A percentile compares a stretch with the other conserved stretches of the same genome.
phyloP scores from a whole-genome alignment of 2,113 vertebrate species.

The Notothenia rossii region DNA sequence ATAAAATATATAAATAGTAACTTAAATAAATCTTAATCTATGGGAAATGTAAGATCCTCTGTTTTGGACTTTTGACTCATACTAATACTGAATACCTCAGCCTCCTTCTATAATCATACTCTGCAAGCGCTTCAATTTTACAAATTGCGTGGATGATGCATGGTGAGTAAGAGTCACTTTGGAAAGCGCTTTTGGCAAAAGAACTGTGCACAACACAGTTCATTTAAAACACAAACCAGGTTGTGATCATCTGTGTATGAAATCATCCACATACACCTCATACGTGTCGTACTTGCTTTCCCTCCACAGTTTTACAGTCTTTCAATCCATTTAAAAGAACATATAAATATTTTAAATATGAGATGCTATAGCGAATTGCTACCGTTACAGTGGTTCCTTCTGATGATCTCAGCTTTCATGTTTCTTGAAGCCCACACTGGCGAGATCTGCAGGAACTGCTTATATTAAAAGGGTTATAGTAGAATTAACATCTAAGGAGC shows the following conservation, averaged over 20 bases:
- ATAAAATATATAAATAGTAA: no score
- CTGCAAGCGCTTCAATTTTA: not conserved
- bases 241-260: not conserved
- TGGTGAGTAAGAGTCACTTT: not conserved
- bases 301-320: not conserved
- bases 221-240: not conserved
- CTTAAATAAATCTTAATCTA: no score
- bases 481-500: constrained; percentile 32
- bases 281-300: not conserved
- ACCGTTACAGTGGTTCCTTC: not conserved
- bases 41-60: not conserved
- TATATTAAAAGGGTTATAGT: not conserved
- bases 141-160: not conserved
- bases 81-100: no score
- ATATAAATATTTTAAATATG: not conserved
- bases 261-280: not conserved
- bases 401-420: not conserved
- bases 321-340: not conserved
- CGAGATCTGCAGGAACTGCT: not conserved
- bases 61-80: not conserved
- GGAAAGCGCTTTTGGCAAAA: not conserved
- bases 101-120: not conserved
- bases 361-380: not conserved
- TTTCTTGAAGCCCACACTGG: not conserved
- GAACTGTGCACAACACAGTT: not conserved